phyloP scores from a whole-genome alignment of 2,888 invertebrate species.

The Tetramorium bicarinatum region DNA sequence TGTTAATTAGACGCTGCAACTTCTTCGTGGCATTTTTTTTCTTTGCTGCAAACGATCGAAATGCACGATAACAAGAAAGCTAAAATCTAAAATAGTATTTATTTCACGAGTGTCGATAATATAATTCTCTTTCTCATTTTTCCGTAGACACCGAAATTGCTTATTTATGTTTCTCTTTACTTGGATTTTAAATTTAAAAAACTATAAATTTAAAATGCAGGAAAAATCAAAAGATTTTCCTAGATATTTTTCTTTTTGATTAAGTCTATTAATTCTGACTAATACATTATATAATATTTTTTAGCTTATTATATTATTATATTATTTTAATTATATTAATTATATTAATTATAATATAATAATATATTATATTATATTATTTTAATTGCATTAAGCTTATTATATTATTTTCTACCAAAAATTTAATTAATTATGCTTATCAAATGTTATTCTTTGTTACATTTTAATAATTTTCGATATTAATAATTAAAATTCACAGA shows the following conservation, averaged over 20 bases:
- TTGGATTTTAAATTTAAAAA: background rate
- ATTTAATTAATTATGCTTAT: background rate
- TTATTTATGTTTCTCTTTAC: background rate
- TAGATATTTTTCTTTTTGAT: background rate
- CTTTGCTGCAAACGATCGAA: background rate
- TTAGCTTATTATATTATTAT: background rate
- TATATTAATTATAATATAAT: no score
- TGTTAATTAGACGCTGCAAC: constrained; percentile 9
- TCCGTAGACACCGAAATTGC: background rate
- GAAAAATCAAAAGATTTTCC: background rate
- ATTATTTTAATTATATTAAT: no score
- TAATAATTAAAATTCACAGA: background rate
- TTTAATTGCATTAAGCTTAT: no score
- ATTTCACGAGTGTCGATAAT: background rate
- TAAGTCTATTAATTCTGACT: background rate
- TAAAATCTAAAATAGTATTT: background rate
- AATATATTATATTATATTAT: no score
- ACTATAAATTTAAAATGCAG: background rate
- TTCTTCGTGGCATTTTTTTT: background rate
- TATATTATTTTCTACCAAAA: background rate
- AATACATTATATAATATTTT: background rate
- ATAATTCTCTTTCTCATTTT: background rate
- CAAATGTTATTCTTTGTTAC: background rate
- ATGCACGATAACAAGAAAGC: background rate
- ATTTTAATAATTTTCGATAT: background rate